Conservation (phyloP, 1,140 invertebrate genomes). For the Bactericera cockerelli region DNA sequence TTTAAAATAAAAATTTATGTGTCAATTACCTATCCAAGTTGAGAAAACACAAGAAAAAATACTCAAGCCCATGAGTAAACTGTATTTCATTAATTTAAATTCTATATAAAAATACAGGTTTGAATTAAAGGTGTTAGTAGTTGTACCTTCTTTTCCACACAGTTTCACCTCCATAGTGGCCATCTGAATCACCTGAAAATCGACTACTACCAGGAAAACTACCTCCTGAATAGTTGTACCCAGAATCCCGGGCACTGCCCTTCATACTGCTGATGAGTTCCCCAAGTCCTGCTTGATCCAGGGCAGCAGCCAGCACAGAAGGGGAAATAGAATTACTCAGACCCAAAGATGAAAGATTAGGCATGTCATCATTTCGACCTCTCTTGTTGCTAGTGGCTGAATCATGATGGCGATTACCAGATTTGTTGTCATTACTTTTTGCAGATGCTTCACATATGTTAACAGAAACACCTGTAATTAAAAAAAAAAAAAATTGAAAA, state of each 20-base stretch:
- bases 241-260: background rate
- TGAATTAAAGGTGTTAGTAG: no score
- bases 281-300: conserved; percentile 64
- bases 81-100: no score
- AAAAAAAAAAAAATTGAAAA: no score
- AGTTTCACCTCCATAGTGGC: background rate
- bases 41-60: no score
- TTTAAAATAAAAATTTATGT: no score
- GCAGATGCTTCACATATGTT: conserved; percentile 92
- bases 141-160: background rate
- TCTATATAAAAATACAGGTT: no score
- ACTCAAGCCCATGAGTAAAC: no score
- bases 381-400: conserved; percentile 18
- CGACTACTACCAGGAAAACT: no score
- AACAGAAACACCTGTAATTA: conserved; percentile 74
- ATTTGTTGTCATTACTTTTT: conserved; percentile 38
- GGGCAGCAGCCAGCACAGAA: conserved; percentile 63
- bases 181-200: background rate
- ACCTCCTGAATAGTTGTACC: background rate
- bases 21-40: no score
- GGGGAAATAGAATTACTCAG: conserved; percentile 62
- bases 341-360: conserved; percentile 71
- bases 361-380: conserved; percentile 59
- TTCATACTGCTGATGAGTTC: conserved; percentile 38
- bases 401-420: conserved; percentile 24